Evolutionary conservation across 2,888 invertebrate genomes (phyloP), one percentile per base, ranked within the genome.

Genomic region (Brachylomia viminalis): DNA sequence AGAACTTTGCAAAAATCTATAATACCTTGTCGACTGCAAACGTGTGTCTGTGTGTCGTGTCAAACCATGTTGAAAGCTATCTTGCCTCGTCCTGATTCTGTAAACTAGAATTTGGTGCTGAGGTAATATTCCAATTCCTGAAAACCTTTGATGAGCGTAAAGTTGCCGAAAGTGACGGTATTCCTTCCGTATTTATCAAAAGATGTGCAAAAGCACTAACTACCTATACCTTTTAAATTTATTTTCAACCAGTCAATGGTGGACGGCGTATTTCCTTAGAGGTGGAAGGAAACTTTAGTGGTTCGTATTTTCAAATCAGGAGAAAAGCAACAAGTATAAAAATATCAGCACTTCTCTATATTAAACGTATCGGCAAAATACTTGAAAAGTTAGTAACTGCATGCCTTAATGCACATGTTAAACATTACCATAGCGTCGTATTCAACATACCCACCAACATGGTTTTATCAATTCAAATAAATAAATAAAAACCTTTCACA

Each of bases 181-280:
- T 66, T 52, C 66, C 49, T 2, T 33, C 49, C 5, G 13, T 65
- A 23, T 58, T 27, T 27, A 8, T 27, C 27, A 56, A 49, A 68
- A 52, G 33, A 52, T 69, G 58, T 45, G 69, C 58, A 69, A 58
- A 58, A 23, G 45, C 45, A 45, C 42, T 58, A 58, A 69, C 45
- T 17, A 30, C 0, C 45, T 17, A 30, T 0, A 45, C 69, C 45
- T 58, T 45, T 58, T 8, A 23, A 56, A 58, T 13, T 58, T 69
- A 58, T 69, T 23, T 69, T 69, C 13, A 56, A 30, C 1, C 45
- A 45, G 13, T 69, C 68, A 45, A 58, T 69, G 69, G 45, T 0
- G 2, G 15, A 54, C 38, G 67, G 49, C 23, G 27, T 30, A 1
- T 68, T 68, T 54, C 54, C 56, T 27, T 42, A 42, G 38, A 67